Percentiles rank a stretch among this genome's conserved stretches.
Evolutionary conservation across 2,797 vertebrate species (phyloP).

Genomic region (Cottoperca gobio): DNA sequence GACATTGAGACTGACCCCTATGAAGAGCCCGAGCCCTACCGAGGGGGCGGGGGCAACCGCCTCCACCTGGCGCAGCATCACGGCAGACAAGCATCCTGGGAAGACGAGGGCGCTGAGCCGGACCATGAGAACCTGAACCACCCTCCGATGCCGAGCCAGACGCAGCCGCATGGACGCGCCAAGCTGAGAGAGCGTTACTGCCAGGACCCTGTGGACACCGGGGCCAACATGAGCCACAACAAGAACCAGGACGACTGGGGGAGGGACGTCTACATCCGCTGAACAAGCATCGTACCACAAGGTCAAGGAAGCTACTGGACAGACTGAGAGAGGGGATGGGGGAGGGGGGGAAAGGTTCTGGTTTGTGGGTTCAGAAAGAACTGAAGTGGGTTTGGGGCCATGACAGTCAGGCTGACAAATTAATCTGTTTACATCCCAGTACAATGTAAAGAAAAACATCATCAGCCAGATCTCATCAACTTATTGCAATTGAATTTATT

Average conservation of each 20-base stretch:
- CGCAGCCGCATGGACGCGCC: slow-evolving; percentile 84
- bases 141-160: slow-evolving; percentile 77
- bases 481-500: slow-evolving; percentile 72
- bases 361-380: slow-evolving; percentile 35
- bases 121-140: slow-evolving; percentile 91
- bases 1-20: slow-evolving; percentile 97
- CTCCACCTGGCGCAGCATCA: slow-evolving; percentile 82
- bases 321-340: slow-evolving; percentile 29
- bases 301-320: slow-evolving; percentile 47
- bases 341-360: background rate
- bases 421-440: slow-evolving; percentile 85
- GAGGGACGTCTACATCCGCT: slow-evolving; percentile 89
- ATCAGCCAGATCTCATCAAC: slow-evolving; percentile 72
- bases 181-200: slow-evolving; percentile 91
- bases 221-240: slow-evolving; percentile 85
- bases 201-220: slow-evolving; percentile 84
- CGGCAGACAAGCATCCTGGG: slow-evolving; percentile 89
- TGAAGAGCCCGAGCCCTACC: slow-evolving; percentile 90
- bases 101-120: slow-evolving; percentile 88
- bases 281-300: slow-evolving; percentile 50
- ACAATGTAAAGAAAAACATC: slow-evolving; percentile 77
- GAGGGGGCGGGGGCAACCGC: slow-evolving; percentile 78
- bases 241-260: slow-evolving; percentile 89
- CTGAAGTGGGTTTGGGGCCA: slow-evolving; percentile 65
- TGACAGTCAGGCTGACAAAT: slow-evolving; percentile 73